These are phyloP conservation scores for Drosophila putrida DNA, from an alignment of 2,888 invertebrate species.

Conservation along the genomic window DNA sequence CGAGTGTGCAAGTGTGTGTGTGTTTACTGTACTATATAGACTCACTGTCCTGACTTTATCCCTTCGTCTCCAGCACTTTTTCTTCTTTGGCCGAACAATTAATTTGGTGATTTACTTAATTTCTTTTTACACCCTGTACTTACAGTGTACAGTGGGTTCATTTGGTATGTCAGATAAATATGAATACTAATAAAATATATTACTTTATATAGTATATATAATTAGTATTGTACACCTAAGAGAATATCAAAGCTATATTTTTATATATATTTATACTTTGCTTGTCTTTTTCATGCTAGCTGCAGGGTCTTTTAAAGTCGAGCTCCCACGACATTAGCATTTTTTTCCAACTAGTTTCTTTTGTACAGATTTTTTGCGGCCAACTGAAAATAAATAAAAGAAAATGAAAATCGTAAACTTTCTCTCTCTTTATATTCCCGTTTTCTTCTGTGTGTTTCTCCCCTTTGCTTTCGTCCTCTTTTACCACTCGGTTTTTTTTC, in stretches of 20 bases:
- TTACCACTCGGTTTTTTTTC: no score
- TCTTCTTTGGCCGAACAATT: constrained; percentile 45
- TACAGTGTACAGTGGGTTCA: no score
- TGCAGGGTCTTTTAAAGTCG: no score
- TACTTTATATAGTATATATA: no score
- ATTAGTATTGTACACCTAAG: no score
- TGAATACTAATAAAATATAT: no score
- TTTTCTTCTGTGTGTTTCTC: background rate
- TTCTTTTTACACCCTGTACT: constrained; percentile 23
- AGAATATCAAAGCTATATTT: no score
- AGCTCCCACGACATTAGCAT: no score
- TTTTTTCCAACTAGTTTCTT: constrained; percentile 2
- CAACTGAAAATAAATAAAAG: constrained; percentile 6
- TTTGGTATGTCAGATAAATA: no score
- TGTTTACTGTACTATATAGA: constrained; percentile 3
- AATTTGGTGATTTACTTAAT: constrained; percentile 68
- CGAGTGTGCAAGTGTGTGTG: background rate
- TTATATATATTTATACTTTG: no score
- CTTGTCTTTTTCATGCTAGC: no score
- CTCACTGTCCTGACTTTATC: background rate
- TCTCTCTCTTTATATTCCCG: background rate
- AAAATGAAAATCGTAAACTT: constrained; percentile 5
- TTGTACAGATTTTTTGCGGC: constrained; percentile 35
- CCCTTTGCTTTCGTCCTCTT: no score
- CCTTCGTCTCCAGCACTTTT: background rate